These are phyloP conservation scores for Lagopus muta DNA, from an alignment of 2,113 vertebrate genomes.

Conservation along the genomic window DNA sequence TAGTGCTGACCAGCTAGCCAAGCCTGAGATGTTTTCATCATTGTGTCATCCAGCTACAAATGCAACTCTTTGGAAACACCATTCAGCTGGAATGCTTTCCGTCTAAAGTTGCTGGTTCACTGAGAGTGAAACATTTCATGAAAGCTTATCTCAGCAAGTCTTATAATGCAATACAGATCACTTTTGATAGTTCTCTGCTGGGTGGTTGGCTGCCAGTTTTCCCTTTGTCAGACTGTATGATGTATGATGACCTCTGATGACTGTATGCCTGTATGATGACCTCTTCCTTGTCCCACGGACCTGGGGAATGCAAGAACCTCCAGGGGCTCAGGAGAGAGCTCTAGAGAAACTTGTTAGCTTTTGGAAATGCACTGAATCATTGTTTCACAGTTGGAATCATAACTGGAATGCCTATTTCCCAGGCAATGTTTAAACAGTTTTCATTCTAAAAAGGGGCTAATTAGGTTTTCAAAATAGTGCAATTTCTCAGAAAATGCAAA, in stretches of 20 bases:
- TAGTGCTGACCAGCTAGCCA: not conserved
- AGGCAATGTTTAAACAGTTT: not conserved
- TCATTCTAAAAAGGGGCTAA: not conserved
- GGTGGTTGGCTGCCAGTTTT: conserved; percentile 9
- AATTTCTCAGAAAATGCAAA: conserved; percentile 2
- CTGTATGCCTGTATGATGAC: not conserved
- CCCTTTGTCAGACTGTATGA: not conserved
- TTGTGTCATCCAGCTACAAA: conserved; percentile 24
- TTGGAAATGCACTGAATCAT: not conserved
- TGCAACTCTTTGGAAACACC: conserved; percentile 10
- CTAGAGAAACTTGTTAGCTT: not conserved
- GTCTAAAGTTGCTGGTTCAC: conserved; percentile 53
- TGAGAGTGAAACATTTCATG: conserved; percentile 45
- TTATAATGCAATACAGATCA: conserved; percentile 48
- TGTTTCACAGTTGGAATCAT: not conserved
- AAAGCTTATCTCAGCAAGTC: conserved; percentile 43
- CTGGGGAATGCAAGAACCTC: not conserved
- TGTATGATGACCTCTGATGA: not conserved
- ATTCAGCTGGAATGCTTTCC: conserved; percentile 38
- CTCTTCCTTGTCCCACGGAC: not conserved
- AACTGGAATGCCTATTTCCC: not conserved
- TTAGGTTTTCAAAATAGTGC: not conserved
- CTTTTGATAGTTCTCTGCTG: not conserved
- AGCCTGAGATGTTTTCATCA: conserved; percentile 21
- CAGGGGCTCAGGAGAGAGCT: not conserved